These are phyloP conservation scores for Eristalinus sepulchralis DNA, from an alignment of 2,888 invertebrate species.

Conservation along the genomic window DNA sequence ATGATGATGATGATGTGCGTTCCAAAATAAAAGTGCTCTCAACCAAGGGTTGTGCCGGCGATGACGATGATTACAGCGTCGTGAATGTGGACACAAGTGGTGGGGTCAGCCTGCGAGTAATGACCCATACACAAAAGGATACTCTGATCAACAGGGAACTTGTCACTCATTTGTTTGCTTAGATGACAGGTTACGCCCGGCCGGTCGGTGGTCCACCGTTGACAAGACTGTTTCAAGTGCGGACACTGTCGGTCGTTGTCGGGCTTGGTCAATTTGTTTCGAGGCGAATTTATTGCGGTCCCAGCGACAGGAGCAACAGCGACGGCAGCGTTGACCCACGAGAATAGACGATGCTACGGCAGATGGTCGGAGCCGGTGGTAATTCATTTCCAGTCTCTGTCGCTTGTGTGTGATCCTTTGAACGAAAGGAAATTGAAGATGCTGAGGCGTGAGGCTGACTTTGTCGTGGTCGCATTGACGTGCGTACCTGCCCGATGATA, in stretches of 20 bases:
- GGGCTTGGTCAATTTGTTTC: constrained; percentile 57
- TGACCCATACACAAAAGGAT: constrained; percentile 64
- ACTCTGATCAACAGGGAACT: constrained; percentile 54
- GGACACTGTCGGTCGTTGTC: constrained; percentile 23
- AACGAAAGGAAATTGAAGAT: constrained; percentile 53
- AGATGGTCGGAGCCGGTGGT: constrained; percentile 57
- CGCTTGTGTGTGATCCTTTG: constrained; percentile 43
- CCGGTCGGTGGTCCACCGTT: background rate
- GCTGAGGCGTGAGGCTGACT: constrained; percentile 2
- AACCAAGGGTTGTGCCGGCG: background rate
- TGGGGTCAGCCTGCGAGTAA: constrained; percentile 47
- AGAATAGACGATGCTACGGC: constrained; percentile 56
- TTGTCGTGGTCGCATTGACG: background rate
- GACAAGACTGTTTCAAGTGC: constrained; percentile 21
- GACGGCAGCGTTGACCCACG: constrained; percentile 32
- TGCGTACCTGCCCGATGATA: constrained; percentile 20
- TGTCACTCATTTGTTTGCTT: constrained; percentile 62
- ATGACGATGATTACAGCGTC: constrained; percentile 28
- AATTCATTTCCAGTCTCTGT: constrained; percentile 67
- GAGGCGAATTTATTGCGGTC: constrained; percentile 62
- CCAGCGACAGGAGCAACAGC: constrained; percentile 15
- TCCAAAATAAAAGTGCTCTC: constrained; percentile 40
- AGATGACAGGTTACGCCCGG: constrained; percentile 43
- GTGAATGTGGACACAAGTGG: background rate
- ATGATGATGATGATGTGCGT: constrained; percentile 49